Conservation (phyloP, 1,140 invertebrate species). For the Diorhabda carinulata region DNA sequence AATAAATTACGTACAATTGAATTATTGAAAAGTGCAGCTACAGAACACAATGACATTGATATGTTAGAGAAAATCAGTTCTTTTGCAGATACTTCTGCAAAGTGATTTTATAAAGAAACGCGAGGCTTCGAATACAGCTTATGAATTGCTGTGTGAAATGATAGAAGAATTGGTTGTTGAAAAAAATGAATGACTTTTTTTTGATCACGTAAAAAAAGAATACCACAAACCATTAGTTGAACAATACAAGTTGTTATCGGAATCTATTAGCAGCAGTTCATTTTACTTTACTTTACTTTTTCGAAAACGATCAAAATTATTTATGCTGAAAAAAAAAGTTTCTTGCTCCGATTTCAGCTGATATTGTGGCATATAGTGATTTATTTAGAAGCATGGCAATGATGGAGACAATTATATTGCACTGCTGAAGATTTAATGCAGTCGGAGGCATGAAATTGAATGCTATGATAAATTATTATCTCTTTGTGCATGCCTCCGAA, state of each 20-base stretch:
- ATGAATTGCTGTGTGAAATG: conserved; percentile 20
- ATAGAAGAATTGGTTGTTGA: too few relatives aligned
- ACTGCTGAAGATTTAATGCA: too few relatives aligned
- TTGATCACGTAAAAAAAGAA: conserved; percentile 21
- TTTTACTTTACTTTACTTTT: neutral
- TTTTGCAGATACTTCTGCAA: conserved; percentile 16
- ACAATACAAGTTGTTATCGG: conserved; percentile 10
- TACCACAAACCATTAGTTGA: conserved; percentile 17
- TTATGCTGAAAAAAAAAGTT: too few relatives aligned
- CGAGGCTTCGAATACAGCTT: conserved; percentile 20
- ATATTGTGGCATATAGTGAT: conserved; percentile 12
- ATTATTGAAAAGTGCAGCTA: conserved; percentile 17
- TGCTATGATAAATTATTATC: too few relatives aligned
- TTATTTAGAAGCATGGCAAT: conserved; percentile 18
- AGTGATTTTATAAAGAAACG: conserved; percentile 14
- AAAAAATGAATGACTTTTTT: conserved; percentile 22
- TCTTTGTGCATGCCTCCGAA: too few relatives aligned
- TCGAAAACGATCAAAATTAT: too few relatives aligned
- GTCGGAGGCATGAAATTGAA: too few relatives aligned
- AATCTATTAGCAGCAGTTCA: conserved; percentile 6
- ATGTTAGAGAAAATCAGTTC: conserved; percentile 25
- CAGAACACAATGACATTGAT: conserved; percentile 15
- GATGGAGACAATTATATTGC: conserved; percentile 14
- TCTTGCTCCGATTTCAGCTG: conserved; percentile 14
- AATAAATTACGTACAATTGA: conserved; percentile 8